A percentile compares a stretch with the other conserved stretches of the same genome.
These are phyloP conservation scores for Miichthys miiuy DNA, from an alignment of 2,797 vertebrate species.

Conservation along the genomic window DNA sequence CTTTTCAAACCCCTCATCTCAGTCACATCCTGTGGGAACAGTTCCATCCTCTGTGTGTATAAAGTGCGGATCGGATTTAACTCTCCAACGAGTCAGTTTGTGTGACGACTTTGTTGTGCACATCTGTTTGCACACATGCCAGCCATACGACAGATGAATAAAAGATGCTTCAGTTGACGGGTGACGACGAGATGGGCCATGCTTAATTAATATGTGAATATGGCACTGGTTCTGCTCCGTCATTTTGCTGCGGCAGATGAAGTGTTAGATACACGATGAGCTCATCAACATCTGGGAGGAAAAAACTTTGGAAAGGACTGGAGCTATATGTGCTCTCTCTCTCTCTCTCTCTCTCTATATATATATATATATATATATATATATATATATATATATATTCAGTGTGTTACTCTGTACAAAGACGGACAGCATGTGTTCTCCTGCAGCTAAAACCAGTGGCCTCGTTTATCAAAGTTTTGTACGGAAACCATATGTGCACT, in stretches of 20 bases:
- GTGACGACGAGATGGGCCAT: conserved; percentile 68
- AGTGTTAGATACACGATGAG: conserved; percentile 45
- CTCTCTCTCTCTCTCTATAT: too few species aligned
- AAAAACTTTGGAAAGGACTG: conserved; percentile 25
- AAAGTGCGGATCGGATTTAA: conserved; percentile 21
- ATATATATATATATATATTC: too few species aligned
- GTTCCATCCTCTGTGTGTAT: neutral
- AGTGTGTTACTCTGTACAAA: neutral
- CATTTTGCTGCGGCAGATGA: conserved; percentile 34
- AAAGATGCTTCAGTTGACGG: conserved; percentile 76
- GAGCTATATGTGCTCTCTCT: neutral
- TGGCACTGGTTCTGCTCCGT: conserved; percentile 34
- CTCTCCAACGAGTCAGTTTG: conserved; percentile 29
- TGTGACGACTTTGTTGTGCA: conserved; percentile 42
- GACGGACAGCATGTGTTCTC: neutral
- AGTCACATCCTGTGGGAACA: neutral
- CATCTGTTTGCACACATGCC: conserved; percentile 69
- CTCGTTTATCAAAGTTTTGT: neutral
- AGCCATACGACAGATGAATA: conserved; percentile 78
- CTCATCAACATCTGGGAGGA: conserved; percentile 39
- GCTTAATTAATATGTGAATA: conserved; percentile 78
- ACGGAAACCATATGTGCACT: neutral
- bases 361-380: too few species aligned
- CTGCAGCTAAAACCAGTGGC: neutral
- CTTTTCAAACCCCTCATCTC: neutral